Conservation (phyloP, 2,888 invertebrate species). For the Scelioninae gen. 2 region DNA sequence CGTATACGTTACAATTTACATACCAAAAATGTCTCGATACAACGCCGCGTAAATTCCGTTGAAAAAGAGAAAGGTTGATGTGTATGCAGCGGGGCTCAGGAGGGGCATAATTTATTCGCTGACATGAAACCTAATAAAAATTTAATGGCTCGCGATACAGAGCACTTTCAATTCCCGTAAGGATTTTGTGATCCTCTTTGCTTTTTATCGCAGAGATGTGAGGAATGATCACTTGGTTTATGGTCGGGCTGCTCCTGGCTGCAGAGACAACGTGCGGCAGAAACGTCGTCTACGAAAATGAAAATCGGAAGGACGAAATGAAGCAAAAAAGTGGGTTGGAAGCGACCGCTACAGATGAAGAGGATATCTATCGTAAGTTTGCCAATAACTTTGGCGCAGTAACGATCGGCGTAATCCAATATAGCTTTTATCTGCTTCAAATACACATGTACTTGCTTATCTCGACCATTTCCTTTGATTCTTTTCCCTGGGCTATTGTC, state of each 20-base stretch:
- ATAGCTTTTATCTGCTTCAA: conserved; percentile 40
- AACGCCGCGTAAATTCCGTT: conserved; percentile 43
- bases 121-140: conserved; percentile 57
- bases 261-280: conserved; percentile 74
- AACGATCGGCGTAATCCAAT: conserved; percentile 48
- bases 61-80: conserved; percentile 26
- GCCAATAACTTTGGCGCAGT: conserved; percentile 39
- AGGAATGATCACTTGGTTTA: conserved; percentile 76
- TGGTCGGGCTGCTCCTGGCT: conserved; percentile 75
- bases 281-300: conserved; percentile 73
- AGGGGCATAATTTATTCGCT: conserved; percentile 48
- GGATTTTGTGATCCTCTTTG: conserved; percentile 57
- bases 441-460: conserved; percentile 43
- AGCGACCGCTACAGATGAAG: conserved; percentile 70
- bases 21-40: conserved; percentile 42
- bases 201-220: conserved; percentile 73
- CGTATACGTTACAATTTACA: conserved; percentile 50
- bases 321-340: conserved; percentile 70
- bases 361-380: conserved; percentile 73
- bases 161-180: conserved; percentile 55
- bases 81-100: not conserved
- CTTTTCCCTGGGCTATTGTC: conserved; percentile 10
- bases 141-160: conserved; percentile 55
- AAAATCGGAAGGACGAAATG: conserved; percentile 71
- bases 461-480: conserved; percentile 24